Conservation (phyloP, 2,113 vertebrate species). For the Cebus imitator region DNA sequence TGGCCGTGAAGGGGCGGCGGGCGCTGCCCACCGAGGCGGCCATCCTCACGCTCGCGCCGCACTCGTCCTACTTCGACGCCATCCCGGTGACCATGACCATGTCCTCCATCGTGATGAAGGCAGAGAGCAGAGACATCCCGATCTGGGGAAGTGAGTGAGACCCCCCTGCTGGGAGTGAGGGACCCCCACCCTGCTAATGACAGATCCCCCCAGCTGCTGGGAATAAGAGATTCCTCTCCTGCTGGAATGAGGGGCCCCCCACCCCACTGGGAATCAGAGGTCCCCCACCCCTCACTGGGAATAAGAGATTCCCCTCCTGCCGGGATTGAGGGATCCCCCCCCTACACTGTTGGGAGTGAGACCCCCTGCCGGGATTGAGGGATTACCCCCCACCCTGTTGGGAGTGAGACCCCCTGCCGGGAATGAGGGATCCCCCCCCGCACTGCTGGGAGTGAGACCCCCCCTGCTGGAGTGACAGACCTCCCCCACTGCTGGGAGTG, state of each 20-base stretch:
- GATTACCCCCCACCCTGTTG: background rate
- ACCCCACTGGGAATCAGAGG: background rate
- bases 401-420: background rate
- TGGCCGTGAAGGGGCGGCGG: slow-evolving; percentile 92
- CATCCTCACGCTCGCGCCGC: slow-evolving; percentile 94
- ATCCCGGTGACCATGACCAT: slow-evolving; percentile 98
- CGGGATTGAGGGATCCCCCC: background rate
- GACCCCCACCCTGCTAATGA: background rate
- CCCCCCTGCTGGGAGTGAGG: background rate
- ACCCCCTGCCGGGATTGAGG: background rate
- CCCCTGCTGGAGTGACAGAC: background rate
- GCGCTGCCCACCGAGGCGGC: slow-evolving; percentile 89
- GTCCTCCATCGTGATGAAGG: slow-evolving; percentile 95
- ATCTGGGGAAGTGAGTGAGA: slow-evolving; percentile 96
- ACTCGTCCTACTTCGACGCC: slow-evolving; percentile 97
- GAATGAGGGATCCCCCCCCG: background rate
- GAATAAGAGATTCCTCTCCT: background rate
- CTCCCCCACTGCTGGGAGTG: background rate
- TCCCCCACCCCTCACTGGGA: background rate
- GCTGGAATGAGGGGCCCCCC: background rate
- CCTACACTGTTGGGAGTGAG: too few relatives aligned
- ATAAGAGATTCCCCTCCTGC: background rate
- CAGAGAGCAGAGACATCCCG: slow-evolving; percentile 95
- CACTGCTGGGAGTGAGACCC: background rate
- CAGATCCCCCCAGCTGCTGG: background rate